These are phyloP conservation scores for Hyles euphorbiae DNA, from an alignment of 1,140 invertebrate species.

Conservation along the genomic window DNA sequence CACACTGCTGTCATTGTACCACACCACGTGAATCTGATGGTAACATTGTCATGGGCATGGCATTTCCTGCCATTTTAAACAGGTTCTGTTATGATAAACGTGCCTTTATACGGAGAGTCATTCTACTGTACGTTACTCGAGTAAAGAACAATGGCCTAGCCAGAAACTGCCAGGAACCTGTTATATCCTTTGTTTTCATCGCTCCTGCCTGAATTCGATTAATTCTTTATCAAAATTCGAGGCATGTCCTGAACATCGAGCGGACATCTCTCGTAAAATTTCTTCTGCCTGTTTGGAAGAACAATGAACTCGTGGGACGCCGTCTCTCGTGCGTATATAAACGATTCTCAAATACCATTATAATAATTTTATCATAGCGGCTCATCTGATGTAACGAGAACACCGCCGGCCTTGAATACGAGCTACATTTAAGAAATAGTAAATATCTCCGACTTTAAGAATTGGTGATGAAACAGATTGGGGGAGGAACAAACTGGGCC, in stretches of 20 bases:
- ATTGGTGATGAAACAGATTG: too few species aligned
- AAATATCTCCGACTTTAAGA: too few species aligned
- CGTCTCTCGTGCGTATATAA: too few species aligned
- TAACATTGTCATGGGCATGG: slow-evolving; percentile 33
- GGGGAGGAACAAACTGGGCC: too few species aligned
- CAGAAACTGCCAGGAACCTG: slow-evolving; percentile 50
- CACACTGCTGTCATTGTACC: slow-evolving; percentile 37
- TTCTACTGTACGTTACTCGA: slow-evolving; percentile 46
- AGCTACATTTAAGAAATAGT: too few species aligned
- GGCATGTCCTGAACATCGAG: slow-evolving; percentile 37
- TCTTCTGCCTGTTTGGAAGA: slow-evolving; percentile 42
- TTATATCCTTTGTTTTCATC: slow-evolving; percentile 57
- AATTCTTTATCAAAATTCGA: slow-evolving; percentile 68
- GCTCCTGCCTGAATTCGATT: slow-evolving; percentile 38
- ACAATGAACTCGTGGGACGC: slow-evolving; percentile 47
- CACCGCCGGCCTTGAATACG: too few species aligned
- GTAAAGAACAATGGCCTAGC: slow-evolving; percentile 54
- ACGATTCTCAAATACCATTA: too few species aligned
- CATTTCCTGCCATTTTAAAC: slow-evolving; percentile 55
- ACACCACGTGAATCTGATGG: slow-evolving; percentile 30
- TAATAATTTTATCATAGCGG: slow-evolving; percentile 8
- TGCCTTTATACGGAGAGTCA: slow-evolving; percentile 56
- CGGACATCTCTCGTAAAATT: slow-evolving; percentile 65
- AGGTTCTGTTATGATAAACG: slow-evolving; percentile 55
- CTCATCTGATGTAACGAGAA: too few species aligned